Base-by-base conservation (phyloP, 30 jellyfish, hydroid and myxozoan genomes). In the Aurelia aurita complex sp. Pacific region DNA sequence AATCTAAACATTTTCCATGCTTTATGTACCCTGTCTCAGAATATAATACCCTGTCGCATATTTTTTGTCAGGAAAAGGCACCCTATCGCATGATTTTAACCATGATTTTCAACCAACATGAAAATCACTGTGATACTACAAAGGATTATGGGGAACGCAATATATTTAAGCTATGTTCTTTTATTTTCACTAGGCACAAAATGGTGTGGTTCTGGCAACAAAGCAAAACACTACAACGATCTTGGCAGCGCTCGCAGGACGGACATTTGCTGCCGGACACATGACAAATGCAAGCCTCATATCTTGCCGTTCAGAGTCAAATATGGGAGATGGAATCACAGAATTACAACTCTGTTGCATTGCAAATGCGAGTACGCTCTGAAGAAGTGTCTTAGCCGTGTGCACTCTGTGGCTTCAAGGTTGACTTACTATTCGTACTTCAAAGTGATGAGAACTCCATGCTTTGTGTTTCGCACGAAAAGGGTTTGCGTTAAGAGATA, bases 181-280 rank as follows among this genome's bases (percentile, higher is more conserved):
- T 29, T 61, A 16, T 63, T 29, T 23, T 63, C 72, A 1, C 16
- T 1, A 77, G 88, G 88, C 32, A 77, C 88, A 18, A 77, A 77
- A 34, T 77, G 88, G 88, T 77, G 88, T 23, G 88, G 88, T 9
- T 32, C 12, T 5, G 88, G 88, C 82, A 29, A 77, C 76, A 77
- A n/a, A 60, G 88, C 88, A 19, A 67, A 77, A 23, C 13, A 42
- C 42, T 65, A 77, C 34, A 7, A 18, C 74, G 88, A 77, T 51
- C 88, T 77, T 57, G 88, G 88, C 4, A n/a, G 13, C 7, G 61
- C 63, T 38, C 29, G 88, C 34, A 77, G 35, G n/a, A 65, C 76
- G 0, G 88, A 77, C 59, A 51, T 15, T 0, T 77, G 88, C 79
- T 77, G 88, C 10, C 64, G 76, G 33, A 66, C 46, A 38, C 88